Evolutionary conservation across 2,113 vertebrate genomes (phyloP).

Genomic region (Isurus oxyrinchus): DNA sequence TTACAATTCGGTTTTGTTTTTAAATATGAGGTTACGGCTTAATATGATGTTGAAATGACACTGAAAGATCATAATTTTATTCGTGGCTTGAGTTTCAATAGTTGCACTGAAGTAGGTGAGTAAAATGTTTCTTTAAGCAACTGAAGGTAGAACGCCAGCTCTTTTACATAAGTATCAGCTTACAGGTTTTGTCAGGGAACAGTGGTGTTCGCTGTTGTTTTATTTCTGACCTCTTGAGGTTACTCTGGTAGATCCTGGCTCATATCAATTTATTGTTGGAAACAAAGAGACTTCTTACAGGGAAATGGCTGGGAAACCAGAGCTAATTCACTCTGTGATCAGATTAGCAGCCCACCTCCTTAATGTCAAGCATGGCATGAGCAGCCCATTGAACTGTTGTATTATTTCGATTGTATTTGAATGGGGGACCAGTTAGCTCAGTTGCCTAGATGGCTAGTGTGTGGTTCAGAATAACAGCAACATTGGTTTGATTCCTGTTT

Average conservation of each 20-base stretch:
- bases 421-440: neutral
- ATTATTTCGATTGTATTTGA: neutral
- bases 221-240: neutral
- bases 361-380: neutral
- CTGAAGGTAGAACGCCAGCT: too few species aligned
- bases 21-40: neutral
- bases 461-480: neutral
- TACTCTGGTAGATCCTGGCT: neutral
- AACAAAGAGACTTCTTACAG: neutral
- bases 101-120: neutral
- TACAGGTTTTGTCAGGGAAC: neutral
- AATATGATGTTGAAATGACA: neutral
- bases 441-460: neutral
- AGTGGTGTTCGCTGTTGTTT: neutral
- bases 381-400: neutral
- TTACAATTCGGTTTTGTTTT: neutral
- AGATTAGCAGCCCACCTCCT: neutral
- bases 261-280: neutral
- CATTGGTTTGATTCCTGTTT: neutral
- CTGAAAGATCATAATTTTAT: neutral
- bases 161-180: neutral
- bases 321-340: neutral
- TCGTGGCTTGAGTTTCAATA: neutral
- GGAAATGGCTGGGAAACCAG: neutral
- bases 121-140: neutral